Evolutionary conservation across 2,888 invertebrate species (phyloP).

Genomic region (Oligia fasciuncula): DNA sequence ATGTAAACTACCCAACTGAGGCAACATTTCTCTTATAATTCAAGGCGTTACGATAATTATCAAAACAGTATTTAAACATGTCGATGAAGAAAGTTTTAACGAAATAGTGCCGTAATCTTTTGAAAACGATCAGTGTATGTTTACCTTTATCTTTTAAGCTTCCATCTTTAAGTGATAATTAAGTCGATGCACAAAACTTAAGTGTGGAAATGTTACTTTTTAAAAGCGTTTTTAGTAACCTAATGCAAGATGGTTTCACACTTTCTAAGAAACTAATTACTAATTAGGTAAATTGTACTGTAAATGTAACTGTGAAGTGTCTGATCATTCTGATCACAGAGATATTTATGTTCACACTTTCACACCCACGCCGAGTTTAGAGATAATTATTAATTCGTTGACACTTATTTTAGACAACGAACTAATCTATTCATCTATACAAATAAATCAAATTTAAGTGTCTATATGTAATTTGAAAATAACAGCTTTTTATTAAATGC

Average conservation of each 20-base stretch:
- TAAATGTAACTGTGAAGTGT: slow-evolving; percentile 26
- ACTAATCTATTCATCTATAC: not conserved
- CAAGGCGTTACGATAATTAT: slow-evolving; percentile 39
- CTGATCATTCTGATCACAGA: slow-evolving; percentile 47
- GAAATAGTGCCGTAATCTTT: slow-evolving; percentile 40
- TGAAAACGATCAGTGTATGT: slow-evolving; percentile 34
- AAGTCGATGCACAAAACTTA: slow-evolving; percentile 24
- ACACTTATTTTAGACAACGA: slow-evolving; percentile 12
- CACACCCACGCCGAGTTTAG: slow-evolving; percentile 1
- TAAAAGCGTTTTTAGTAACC: slow-evolving; percentile 30
- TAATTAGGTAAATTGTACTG: slow-evolving; percentile 52
- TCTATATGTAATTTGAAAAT: not conserved
- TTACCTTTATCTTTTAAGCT: slow-evolving; percentile 32
- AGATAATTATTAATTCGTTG: slow-evolving; percentile 30
- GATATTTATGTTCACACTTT: slow-evolving; percentile 29
- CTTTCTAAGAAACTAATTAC: slow-evolving; percentile 31
- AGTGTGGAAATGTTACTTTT: slow-evolving; percentile 17
- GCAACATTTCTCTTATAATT: slow-evolving; percentile 37
- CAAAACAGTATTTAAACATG: slow-evolving; percentile 43
- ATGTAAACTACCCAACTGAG: slow-evolving; percentile 41
- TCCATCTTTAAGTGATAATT: slow-evolving; percentile 28
- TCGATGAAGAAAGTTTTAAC: slow-evolving; percentile 30
- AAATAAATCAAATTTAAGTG: not conserved
- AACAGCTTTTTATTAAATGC: not conserved
- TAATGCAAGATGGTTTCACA: slow-evolving; percentile 47